These are phyloP conservation scores for Trachelus iudaicus DNA, from an alignment of 2,888 invertebrate genomes.

Conservation along the genomic window DNA sequence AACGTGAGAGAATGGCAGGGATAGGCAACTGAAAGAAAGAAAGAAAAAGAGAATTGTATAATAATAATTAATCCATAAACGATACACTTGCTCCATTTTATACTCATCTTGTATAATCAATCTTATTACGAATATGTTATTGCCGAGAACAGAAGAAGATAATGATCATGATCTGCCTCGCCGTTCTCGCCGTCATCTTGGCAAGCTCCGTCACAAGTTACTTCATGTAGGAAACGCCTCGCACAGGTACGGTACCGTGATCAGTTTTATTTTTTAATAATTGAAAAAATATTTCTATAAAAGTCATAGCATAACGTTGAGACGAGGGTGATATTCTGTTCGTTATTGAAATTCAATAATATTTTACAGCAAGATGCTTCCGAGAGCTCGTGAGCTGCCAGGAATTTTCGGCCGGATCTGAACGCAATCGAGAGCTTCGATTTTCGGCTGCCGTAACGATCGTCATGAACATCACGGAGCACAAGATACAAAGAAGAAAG, in stretches of 20 bases:
- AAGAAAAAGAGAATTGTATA: background rate
- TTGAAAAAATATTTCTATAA: background rate
- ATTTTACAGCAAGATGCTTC: conserved; percentile 37
- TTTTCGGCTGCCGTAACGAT: too few relatives aligned
- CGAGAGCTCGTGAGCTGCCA: conserved; percentile 38
- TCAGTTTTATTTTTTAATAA: conserved; percentile 1
- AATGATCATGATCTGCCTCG: conserved; percentile 90
- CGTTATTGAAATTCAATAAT: conserved; percentile 1
- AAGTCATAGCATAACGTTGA: background rate
- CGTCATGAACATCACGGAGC: too few relatives aligned
- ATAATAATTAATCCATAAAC: background rate
- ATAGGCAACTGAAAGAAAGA: conserved; percentile 8
- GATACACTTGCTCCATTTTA: background rate
- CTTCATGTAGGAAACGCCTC: conserved; percentile 68
- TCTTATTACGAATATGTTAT: conserved; percentile 27
- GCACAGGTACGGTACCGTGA: conserved; percentile 42
- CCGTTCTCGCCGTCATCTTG: conserved; percentile 80
- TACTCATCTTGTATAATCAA: conserved; percentile 3
- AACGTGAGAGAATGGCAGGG: background rate
- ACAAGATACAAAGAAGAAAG: too few relatives aligned
- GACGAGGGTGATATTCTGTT: background rate
- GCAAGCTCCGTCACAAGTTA: conserved; percentile 76
- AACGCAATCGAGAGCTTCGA: too few relatives aligned
- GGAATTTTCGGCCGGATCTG: too few relatives aligned
- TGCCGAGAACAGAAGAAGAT: conserved; percentile 87